Evolutionary conservation across 2,113 vertebrate species (phyloP).

Genomic region (Catharus minimus): DNA sequence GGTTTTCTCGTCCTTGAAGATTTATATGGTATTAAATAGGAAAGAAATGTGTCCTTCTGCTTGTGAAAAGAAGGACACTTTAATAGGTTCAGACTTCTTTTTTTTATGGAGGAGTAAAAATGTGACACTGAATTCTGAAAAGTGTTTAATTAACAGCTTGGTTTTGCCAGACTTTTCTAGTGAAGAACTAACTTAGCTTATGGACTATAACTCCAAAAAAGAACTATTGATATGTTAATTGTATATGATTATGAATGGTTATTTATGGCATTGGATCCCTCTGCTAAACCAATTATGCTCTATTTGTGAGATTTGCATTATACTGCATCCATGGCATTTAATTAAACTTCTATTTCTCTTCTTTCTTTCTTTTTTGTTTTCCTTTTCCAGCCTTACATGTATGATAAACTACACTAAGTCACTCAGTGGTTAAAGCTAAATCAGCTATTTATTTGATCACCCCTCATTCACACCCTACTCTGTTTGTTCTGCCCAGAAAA

Average conservation of each 20-base stretch:
- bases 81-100: conserved; percentile 43
- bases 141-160: conserved; percentile 70
- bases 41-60: conserved; percentile 3
- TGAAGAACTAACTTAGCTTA: conserved; percentile 69
- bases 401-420: conserved; percentile 18
- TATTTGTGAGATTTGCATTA: conserved; percentile 72
- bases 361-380: conserved; percentile 48
- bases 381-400: conserved; percentile 14
- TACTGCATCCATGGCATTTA: conserved; percentile 58
- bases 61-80: conserved; percentile 24
- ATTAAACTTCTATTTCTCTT: conserved; percentile 60
- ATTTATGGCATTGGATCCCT: conserved; percentile 73
- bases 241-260: conserved; percentile 73
- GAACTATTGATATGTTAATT: conserved; percentile 76
- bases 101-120: conserved; percentile 42
- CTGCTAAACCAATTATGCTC: conserved; percentile 72
- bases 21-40: conserved; percentile 27
- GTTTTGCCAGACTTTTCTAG: conserved; percentile 66
- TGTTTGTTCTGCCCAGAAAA: neutral
- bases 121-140: conserved; percentile 62
- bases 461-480: neutral
- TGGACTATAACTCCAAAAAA: conserved; percentile 69
- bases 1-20: neutral
- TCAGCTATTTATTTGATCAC: neutral
- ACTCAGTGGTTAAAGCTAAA: conserved; percentile 45